Percentiles rank a stretch among this genome's conserved stretches.
Evolutionary conservation across 1,140 invertebrate genomes (phyloP).

Genomic region (Tribolium castaneum): DNA sequence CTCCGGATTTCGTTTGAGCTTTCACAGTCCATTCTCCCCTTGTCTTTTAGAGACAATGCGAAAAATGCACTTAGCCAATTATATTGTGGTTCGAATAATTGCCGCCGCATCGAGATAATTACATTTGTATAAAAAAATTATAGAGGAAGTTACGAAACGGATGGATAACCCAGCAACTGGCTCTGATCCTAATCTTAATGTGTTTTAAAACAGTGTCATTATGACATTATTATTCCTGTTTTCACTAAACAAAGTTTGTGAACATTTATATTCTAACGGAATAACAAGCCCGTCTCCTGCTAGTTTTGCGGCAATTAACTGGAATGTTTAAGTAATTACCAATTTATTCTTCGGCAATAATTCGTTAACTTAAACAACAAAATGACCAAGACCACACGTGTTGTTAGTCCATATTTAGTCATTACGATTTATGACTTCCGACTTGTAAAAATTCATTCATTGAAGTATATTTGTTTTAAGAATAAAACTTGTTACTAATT

Average conservation of each 20-base stretch:
- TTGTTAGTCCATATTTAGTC: no score
- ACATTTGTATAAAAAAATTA: background rate
- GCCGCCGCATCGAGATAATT: background rate
- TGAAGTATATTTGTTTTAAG: no score
- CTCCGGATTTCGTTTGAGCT: slow-evolving; percentile 27
- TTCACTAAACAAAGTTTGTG: background rate
- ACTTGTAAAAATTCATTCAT: no score
- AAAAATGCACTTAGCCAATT: slow-evolving; percentile 25
- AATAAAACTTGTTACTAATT: no score
- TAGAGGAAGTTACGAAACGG: background rate
- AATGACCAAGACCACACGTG: no score
- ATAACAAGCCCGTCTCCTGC: no score
- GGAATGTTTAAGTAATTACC: no score
- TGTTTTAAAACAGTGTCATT: background rate
- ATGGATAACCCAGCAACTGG: background rate
- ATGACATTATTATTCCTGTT: background rate
- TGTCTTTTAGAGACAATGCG: slow-evolving; percentile 9
- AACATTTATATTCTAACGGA: no score
- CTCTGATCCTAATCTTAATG: slow-evolving; percentile 1
- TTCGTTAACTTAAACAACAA: no score
- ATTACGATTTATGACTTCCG: no score
- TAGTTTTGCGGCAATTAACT: no score
- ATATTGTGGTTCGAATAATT: slow-evolving; percentile 6
- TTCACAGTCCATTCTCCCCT: slow-evolving; percentile 24
- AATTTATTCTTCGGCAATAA: no score